These are phyloP conservation scores for Drosophila varians DNA, from an alignment of 1,140 invertebrate genomes.

Conservation along the genomic window DNA sequence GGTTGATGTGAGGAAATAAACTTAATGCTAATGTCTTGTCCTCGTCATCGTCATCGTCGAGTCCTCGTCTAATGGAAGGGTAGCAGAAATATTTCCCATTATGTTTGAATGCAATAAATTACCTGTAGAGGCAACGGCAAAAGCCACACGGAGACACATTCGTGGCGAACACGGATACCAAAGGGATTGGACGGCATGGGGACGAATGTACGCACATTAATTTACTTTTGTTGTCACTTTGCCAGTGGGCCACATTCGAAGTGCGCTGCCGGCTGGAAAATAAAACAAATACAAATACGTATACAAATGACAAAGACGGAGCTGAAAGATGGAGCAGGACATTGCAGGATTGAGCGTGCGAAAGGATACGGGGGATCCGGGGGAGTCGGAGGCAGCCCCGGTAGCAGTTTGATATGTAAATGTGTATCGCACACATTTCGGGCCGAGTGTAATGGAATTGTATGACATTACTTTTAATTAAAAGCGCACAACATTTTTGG, in stretches of 20 bases:
- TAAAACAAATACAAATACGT: constrained; percentile 74
- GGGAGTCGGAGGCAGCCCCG: constrained; percentile 3
- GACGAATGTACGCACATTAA: constrained; percentile 77
- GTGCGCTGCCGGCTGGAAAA: constrained; percentile 70
- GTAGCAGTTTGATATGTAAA: constrained; percentile 76
- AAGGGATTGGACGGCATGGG: constrained; percentile 6
- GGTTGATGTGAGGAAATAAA: constrained; percentile 78
- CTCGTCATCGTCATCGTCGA: constrained; percentile 34
- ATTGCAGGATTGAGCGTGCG: not conserved
- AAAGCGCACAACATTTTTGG: constrained; percentile 81
- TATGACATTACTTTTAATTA: constrained; percentile 83
- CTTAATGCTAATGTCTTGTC: constrained; percentile 75
- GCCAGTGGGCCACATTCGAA: constrained; percentile 80
- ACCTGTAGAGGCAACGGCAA: constrained; percentile 77
- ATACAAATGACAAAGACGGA: constrained; percentile 62
- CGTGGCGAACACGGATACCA: not conserved
- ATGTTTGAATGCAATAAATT: constrained; percentile 83
- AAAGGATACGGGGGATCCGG: not conserved
- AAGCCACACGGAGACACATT: constrained; percentile 54
- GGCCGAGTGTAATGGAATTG: constrained; percentile 78
- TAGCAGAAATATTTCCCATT: constrained; percentile 79
- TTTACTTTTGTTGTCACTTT: constrained; percentile 82
- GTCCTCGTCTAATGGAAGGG: constrained; percentile 56
- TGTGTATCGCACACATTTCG: constrained; percentile 78
- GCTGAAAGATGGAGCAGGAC: constrained; percentile 14